Percentiles rank a stretch among this genome's conserved stretches.
Evolutionary conservation across 2,113 vertebrate species (phyloP).

Genomic region (Brachyhypopomus occidentalis): DNA sequence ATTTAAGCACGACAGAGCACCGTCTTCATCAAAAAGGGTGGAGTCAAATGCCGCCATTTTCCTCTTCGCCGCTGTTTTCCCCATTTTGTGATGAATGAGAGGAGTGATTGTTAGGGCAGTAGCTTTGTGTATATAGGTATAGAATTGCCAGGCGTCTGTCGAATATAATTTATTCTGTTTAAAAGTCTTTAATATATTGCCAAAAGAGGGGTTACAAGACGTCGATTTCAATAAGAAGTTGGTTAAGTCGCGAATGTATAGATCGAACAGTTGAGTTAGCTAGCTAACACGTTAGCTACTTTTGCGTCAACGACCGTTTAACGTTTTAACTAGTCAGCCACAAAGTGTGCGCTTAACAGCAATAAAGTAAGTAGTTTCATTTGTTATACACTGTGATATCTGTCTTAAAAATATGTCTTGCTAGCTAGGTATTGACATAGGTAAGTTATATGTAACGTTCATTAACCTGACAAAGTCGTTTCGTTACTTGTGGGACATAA

Average conservation of each 20-base stretch:
- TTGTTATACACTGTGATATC: too few relatives aligned
- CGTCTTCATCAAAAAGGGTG: too few relatives aligned
- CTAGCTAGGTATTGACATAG: too few relatives aligned
- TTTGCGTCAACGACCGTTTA: too few relatives aligned
- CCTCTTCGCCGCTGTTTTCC: constrained; percentile 46
- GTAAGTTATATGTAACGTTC: too few relatives aligned
- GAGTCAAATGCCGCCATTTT: constrained; percentile 65
- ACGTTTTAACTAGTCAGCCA: not conserved
- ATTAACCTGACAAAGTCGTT: too few relatives aligned
- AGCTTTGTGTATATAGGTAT: not conserved
- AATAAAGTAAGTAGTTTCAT: too few relatives aligned
- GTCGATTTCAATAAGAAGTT: not conserved
- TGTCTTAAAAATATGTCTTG: too few relatives aligned
- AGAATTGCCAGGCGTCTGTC: not conserved
- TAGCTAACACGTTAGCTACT: constrained; percentile 10
- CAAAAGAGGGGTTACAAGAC: not conserved
- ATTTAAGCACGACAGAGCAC: not conserved
- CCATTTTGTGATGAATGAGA: constrained; percentile 62
- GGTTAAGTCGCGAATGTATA: not conserved
- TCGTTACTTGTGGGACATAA: too few relatives aligned
- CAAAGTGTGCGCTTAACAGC: not conserved
- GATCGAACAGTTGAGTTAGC: not conserved
- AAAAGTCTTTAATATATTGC: too few relatives aligned
- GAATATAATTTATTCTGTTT: not conserved
- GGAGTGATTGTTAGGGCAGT: not conserved